Base-by-base conservation (phyloP, 2,888 invertebrate species). In the Dolichopus griseipennis region DNA sequence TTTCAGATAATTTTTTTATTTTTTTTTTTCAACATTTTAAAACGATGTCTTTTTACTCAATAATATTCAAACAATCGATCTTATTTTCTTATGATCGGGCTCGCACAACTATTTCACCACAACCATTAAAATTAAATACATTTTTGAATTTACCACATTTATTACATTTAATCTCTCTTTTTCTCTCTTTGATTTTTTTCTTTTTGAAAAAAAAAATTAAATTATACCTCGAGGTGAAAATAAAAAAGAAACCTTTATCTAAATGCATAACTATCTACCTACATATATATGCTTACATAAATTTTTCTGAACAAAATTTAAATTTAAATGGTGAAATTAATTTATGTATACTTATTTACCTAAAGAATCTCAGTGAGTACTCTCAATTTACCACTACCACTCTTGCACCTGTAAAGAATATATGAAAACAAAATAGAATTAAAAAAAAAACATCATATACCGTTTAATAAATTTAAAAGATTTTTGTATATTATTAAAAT, bases 171-270 rank as follows among this genome's bases (percentile, higher is more conserved):
- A 27, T 27, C 27, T 27, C 27, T 27, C 27, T 27, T 4, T 27
- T 27, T 27, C 5, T 2, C 27, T 27, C 27, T 27, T 5, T 27
- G 27, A 5, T 27, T 27, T 27, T 27, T 27, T 27, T 27, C 5
- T 27, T 27, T 27, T 27, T 27, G 5, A 27, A n/a, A n/a, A n/a
- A 5, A 37, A 37, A 5, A 52, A 18, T 52, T 52, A 52, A 52
- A 18, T 52, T 52, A 18, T 52, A 52, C 52, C 52, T 52, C 52
- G 52, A 52, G 52, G 52, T 52, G 52, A 52, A 52, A 43, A 52
- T 27, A 27, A 27, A 27, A 27, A 27, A 27, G 5, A 27, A 27
- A n/a, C n/a, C n/a, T n/a, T n/a, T n/a, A 43, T 43, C 4, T 43
- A 43, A 18, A 18, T 15, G 15, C 52, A 52, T 52, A 15, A 18